Evolutionary conservation across 2,797 vertebrate genomes (phyloP).

Genomic region (Botia almorhae): DNA sequence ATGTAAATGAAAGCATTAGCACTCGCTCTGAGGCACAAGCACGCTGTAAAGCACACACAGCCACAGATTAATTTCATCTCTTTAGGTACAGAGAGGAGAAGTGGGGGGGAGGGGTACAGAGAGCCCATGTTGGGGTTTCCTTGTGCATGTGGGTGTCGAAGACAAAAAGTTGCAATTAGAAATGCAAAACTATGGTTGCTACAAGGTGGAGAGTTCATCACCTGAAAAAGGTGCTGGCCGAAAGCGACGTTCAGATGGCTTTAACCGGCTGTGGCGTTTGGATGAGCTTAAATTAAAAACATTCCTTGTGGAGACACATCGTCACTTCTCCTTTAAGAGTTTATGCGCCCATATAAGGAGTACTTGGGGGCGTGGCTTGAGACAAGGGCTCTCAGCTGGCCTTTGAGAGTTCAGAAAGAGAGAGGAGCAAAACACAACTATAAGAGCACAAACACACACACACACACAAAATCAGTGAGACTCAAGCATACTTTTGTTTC

Average conservation of each 20-base stretch:
- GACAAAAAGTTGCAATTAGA: neutral
- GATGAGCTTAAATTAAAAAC: slow-evolving; percentile 5
- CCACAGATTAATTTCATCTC: slow-evolving; percentile 35
- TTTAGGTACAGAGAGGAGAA: slow-evolving; percentile 6
- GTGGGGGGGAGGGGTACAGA: neutral
- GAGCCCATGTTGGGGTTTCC: neutral
- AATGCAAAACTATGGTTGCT: neutral
- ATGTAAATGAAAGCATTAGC: slow-evolving; percentile 34
- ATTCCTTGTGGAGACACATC: slow-evolving; percentile 3
- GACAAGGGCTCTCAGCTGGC: slow-evolving; percentile 25
- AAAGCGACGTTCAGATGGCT: neutral
- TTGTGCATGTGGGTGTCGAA: neutral
- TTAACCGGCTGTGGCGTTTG: neutral
- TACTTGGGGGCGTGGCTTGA: slow-evolving; percentile 59
- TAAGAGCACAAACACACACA: slow-evolving; percentile 8
- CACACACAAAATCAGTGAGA: neutral
- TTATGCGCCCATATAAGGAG: slow-evolving; percentile 64
- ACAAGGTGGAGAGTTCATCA: neutral
- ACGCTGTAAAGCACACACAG: slow-evolving; percentile 30
- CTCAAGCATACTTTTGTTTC: neutral
- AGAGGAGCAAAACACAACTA: slow-evolving; percentile 28
- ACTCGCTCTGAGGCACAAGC: slow-evolving; percentile 16
- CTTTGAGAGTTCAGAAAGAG: neutral
- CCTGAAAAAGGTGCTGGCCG: neutral
- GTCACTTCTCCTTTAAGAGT: slow-evolving; percentile 68